Conservation (phyloP, 2,113 vertebrate genomes). For the Anolis sagrei region DNA sequence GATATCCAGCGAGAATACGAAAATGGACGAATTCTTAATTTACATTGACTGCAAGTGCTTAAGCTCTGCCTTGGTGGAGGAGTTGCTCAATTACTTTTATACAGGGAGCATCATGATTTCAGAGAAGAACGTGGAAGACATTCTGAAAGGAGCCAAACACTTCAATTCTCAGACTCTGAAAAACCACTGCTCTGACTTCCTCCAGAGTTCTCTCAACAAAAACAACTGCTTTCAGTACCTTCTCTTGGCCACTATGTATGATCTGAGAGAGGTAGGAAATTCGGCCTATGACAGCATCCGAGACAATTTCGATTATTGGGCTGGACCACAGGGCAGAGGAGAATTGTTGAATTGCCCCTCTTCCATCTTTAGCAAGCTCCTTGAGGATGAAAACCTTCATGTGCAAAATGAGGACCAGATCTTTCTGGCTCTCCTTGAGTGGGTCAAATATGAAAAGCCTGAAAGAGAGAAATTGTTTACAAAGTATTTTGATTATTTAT, state of each 20-base stretch:
- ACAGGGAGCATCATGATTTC: conserved; percentile 71
- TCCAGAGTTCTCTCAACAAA: conserved; percentile 63
- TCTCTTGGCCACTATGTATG: conserved; percentile 64
- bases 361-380: conserved; percentile 55
- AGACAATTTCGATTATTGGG: conserved; percentile 72
- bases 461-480: conserved; percentile 66
- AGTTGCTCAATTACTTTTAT: conserved; percentile 74
- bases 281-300: conserved; percentile 60
- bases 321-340: conserved; percentile 51
- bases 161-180: conserved; percentile 62
- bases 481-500: conserved; percentile 66
- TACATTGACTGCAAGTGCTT: conserved; percentile 68
- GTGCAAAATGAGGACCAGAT: conserved; percentile 67
- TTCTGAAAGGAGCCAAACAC: conserved; percentile 67
- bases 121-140: conserved; percentile 69
- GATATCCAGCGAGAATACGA: conserved; percentile 64
- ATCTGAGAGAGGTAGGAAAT: conserved; percentile 67
- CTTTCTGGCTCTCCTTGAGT: conserved; percentile 54
- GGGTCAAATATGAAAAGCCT: conserved; percentile 62
- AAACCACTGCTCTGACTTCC: conserved; percentile 67
- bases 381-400: conserved; percentile 67
- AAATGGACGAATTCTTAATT: conserved; percentile 66
- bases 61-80: conserved; percentile 59
- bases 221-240: conserved; percentile 69
- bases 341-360: conserved; percentile 65